Base-by-base conservation (phyloP, 2,888 invertebrate species). In the Hyppa rectilinea region DNA sequence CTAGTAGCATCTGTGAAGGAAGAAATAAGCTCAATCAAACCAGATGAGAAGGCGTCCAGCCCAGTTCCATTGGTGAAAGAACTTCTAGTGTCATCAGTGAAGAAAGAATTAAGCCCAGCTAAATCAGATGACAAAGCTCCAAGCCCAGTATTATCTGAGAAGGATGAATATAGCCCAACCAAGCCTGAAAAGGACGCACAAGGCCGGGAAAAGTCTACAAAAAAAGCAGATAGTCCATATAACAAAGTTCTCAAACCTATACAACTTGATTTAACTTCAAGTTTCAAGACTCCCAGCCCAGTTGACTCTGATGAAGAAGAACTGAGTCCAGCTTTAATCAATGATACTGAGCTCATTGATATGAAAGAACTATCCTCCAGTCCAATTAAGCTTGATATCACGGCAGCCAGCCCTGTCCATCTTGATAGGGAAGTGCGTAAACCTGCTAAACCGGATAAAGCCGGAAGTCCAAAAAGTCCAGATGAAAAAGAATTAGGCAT, bases 281-380 rank as follows among this genome's bases (percentile, higher is more conserved):
- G 55, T 78, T 47, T 62, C 4, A 52, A 80, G 31, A 76, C 38
- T n/a, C 40, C 75, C 49, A 85, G 79, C 55, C 73, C 74, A 14
- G 60, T 72, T 23, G 58, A 77, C 53, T 65, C 75, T 4, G 74
- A 69, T 0, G 75, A 80, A 6, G 80, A 84, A 47, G 43, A 66
- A 26, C 63, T 40, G 14, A 72, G 68, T 58, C 75, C 62, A 38
- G 60, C 34, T 12, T 58, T 78, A 49, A 45, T 75, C 50, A 63
- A 71, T 31, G 78, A 75, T 26, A 36, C 47, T 20, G 72, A 71
- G 29, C 6, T n/a, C 0, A 9, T 36, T 0, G 17, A 45, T 29
- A 0, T 20, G 4, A 29, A 23, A 43, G 26, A 49, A 34, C 23
- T 34, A 4, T 5, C 6, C 1, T 70, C 9, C 6, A 68, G 31